phyloP scores from a whole-genome alignment of 1,140 invertebrate genomes.

The Trichogramma pretiosum region DNA sequence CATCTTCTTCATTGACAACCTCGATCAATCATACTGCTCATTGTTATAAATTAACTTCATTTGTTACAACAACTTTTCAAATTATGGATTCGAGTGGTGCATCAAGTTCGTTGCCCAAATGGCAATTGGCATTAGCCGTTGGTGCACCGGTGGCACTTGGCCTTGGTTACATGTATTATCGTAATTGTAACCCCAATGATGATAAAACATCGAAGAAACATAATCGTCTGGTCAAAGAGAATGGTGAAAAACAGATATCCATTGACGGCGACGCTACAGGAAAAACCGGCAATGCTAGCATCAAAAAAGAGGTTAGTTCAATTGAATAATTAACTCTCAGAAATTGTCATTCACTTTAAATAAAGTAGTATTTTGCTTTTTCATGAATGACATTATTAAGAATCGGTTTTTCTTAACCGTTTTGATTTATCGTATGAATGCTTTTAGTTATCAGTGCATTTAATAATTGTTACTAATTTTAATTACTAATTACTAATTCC shows the following conservation, averaged over 20 bases:
- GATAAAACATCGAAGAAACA: constrained; percentile 24
- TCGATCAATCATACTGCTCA: no score
- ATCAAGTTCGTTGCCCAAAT: constrained; percentile 47
- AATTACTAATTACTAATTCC: no score
- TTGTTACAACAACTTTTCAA: not conserved
- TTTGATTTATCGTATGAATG: no score
- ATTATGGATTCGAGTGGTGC: constrained; percentile 31
- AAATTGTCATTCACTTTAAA: no score
- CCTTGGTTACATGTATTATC: constrained; percentile 71
- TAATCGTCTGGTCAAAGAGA: constrained; percentile 19
- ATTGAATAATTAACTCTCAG: no score
- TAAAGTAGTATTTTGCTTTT: no score
- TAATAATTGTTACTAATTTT: no score
- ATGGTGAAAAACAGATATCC: constrained; percentile 42
- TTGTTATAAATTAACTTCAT: no score
- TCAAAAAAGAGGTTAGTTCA: constrained; percentile 40
- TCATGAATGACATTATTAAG: no score
- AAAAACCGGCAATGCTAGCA: constrained; percentile 24
- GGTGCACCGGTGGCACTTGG: constrained; percentile 74
- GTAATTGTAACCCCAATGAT: constrained; percentile 38
- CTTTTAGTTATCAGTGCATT: no score
- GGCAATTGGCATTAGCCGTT: constrained; percentile 68
- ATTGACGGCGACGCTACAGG: constrained; percentile 37
- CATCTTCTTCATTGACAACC: no score
- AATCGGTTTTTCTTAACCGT: no score